Conservation (phyloP, 2,888 invertebrate species). For the Cephalotes varians region DNA sequence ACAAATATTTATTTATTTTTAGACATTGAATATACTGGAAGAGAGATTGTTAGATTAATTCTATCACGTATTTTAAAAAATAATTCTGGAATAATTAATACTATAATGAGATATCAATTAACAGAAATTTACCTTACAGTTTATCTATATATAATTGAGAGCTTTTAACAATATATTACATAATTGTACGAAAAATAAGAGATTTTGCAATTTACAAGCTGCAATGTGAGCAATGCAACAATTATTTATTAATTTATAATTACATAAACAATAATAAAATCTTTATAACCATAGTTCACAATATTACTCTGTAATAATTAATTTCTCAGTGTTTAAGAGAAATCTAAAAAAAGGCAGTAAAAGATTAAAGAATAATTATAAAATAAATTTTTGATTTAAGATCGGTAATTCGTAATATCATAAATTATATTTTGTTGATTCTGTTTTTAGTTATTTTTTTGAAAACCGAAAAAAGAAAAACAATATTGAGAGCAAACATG, state of each 20-base stretch:
- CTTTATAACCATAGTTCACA: no score
- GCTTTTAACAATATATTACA: background rate
- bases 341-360: background rate
- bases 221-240: background rate
- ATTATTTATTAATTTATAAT: background rate
- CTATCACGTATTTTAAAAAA: background rate
- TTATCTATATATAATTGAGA: slow-evolving; percentile 11
- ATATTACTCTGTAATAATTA: no score
- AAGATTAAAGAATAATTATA: background rate
- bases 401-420: background rate
- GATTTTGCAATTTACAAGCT: background rate
- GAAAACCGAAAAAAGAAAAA: background rate
- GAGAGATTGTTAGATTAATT: background rate
- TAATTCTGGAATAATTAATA: background rate
- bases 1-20: background rate
- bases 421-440: background rate
- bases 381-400: background rate
- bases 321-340: background rate
- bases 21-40: background rate
- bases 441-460: background rate
- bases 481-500: background rate
- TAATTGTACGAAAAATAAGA: background rate
- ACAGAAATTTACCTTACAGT: background rate
- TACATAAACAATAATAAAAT: background rate
- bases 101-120: background rate